These are phyloP conservation scores for Amblyjoppa proteus DNA, from an alignment of 2,888 invertebrate genomes.

Conservation along the genomic window DNA sequence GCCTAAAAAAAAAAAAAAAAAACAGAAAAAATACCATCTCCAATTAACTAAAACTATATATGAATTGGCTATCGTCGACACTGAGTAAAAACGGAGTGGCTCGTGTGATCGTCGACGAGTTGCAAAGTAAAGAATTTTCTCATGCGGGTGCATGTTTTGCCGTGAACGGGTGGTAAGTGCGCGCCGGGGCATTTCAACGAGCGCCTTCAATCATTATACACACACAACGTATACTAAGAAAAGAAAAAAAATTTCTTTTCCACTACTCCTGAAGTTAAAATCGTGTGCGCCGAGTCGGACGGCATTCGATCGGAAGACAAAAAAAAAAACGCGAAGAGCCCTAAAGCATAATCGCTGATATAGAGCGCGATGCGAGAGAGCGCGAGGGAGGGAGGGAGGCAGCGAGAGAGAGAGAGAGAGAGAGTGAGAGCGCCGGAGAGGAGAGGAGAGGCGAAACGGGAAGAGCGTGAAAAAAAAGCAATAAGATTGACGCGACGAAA, in stretches of 20 bases:
- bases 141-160: conserved; percentile 54
- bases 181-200: conserved; percentile 63
- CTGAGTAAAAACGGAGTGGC: not conserved
- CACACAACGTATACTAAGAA: not conserved
- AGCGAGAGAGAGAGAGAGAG: too few species aligned
- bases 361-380: not conserved
- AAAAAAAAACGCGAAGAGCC: conserved; percentile 18
- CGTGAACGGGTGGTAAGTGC: conserved; percentile 62
- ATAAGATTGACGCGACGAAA: conserved; percentile 53
- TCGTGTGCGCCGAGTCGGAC: not conserved
- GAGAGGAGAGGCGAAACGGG: not conserved
- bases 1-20: not conserved
- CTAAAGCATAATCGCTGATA: conserved; percentile 17
- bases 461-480: conserved; percentile 37
- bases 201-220: conserved; percentile 47
- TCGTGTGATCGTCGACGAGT: conserved; percentile 5
- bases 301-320: conserved; percentile 24
- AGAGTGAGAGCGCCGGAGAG: not conserved
- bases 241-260: not conserved
- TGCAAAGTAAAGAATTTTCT: conserved; percentile 35
- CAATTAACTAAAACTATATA: not conserved
- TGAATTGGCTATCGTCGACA: not conserved
- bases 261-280: not conserved
- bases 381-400: too few species aligned
- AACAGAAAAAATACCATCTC: not conserved